Conservation (phyloP, 2,888 invertebrate species). For the Platycheirus rosarum region DNA sequence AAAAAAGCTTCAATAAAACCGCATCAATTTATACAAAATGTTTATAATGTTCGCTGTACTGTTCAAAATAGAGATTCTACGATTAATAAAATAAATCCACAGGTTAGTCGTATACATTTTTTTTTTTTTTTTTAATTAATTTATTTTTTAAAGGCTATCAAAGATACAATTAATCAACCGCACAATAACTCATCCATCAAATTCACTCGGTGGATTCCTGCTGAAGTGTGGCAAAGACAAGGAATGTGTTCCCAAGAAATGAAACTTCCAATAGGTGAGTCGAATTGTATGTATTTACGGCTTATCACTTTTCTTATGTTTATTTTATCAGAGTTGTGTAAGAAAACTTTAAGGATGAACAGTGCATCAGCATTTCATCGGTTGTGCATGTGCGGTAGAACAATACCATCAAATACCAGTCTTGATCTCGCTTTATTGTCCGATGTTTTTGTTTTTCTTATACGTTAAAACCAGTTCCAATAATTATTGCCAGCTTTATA, state of each 20-base stretch:
- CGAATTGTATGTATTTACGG: no score
- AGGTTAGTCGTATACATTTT: constrained; percentile 25
- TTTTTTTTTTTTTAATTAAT: constrained; percentile 34
- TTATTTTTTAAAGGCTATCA: constrained; percentile 16
- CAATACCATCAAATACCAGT: no score
- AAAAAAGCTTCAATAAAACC: constrained; percentile 91
- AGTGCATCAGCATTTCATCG: no score
- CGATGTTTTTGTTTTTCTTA: no score
- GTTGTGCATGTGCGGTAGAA: no score
- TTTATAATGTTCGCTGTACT: constrained; percentile 40
- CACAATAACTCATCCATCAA: constrained; percentile 81
- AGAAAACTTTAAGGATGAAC: no score
- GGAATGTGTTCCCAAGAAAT: constrained; percentile 98
- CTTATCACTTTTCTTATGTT: no score
- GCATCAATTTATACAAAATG: constrained; percentile 43
- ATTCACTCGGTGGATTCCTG: constrained; percentile 90
- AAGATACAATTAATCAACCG: constrained; percentile 30
- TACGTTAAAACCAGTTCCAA: no score
- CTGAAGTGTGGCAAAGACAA: constrained; percentile 95
- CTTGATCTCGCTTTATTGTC: no score
- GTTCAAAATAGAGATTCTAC: constrained; percentile 45
- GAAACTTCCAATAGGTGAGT: constrained; percentile 92
- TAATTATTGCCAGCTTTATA: no score
- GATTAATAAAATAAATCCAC: constrained; percentile 33
- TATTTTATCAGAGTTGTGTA: no score